Evolutionary conservation across 1,140 invertebrate genomes (phyloP).

Genomic region (Rhopalosiphum maidis): DNA sequence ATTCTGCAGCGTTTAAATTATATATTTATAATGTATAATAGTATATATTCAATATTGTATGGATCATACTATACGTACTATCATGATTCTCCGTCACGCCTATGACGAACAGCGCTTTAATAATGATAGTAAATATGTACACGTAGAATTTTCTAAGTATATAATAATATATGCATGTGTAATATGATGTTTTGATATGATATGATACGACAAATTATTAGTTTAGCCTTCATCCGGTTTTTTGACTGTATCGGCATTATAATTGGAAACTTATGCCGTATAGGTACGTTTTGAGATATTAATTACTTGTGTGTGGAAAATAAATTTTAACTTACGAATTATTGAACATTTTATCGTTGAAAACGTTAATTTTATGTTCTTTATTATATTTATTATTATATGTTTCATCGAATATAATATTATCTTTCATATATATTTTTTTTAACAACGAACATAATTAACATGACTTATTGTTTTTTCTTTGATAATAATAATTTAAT

Average conservation of each 20-base stretch:
- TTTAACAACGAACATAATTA: neutral
- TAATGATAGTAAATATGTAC: neutral
- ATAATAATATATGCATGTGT: neutral
- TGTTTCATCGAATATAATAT: neutral
- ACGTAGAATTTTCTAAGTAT: neutral
- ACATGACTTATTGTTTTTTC: neutral
- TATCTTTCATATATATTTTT: neutral
- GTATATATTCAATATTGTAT: neutral
- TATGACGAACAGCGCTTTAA: constrained; percentile 1
- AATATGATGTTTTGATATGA: neutral
- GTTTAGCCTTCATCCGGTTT: constrained; percentile 42
- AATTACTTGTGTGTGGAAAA: neutral
- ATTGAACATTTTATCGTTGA: neutral
- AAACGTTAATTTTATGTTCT: neutral
- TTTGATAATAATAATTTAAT: neutral
- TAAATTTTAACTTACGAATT: neutral
- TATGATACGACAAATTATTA: neutral
- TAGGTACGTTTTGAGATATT: neutral
- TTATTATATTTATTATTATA: neutral
- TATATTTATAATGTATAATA: neutral
- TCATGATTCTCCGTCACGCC: constrained; percentile 4
- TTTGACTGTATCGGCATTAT: neutral
- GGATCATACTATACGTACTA: neutral
- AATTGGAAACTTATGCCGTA: neutral
- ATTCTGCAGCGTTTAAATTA: constrained; percentile 19